phyloP scores from a whole-genome alignment of 2,113 vertebrate genomes.

The Brachyhypopomus occidentalis region DNA sequence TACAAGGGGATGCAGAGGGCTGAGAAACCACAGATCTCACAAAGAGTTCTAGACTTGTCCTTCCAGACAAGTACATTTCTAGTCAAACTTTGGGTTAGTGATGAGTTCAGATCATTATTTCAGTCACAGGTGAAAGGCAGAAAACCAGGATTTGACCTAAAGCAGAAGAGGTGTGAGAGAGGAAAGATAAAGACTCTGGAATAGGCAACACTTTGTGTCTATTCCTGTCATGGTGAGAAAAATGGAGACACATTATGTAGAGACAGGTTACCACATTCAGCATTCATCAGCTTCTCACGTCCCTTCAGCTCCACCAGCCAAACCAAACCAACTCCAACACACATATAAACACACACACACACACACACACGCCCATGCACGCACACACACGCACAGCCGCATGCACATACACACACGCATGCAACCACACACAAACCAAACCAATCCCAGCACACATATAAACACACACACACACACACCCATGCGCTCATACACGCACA shows the following conservation, averaged over 20 bases:
- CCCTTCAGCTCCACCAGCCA: conserved; percentile 39
- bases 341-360: conserved; percentile 13
- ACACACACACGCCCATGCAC: no score
- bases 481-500: not conserved
- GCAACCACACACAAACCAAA: not conserved
- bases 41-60: conserved; percentile 61
- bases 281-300: conserved; percentile 32
- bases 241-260: conserved; percentile 11
- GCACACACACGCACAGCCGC: not conserved
- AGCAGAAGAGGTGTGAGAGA: conserved; percentile 20
- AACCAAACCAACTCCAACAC: conserved; percentile 12
- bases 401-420: conserved; percentile 5
- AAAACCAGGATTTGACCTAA: conserved; percentile 54
- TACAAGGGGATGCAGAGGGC: conserved; percentile 47
- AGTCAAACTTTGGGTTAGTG: conserved; percentile 20
- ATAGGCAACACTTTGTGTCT: conserved; percentile 63
- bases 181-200: conserved; percentile 55
- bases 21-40: conserved; percentile 61
- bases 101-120: conserved; percentile 1
- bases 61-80: conserved; percentile 18
- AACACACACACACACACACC: not conserved
- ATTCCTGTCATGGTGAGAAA: conserved; percentile 60
- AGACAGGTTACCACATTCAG: conserved; percentile 38
- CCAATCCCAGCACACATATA: conserved; percentile 7
- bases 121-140: not conserved